Evolutionary conservation across 2,113 vertebrate species (phyloP), one percentile per base, ranked within the genome.

Genomic region (Calidris pugnax): DNA sequence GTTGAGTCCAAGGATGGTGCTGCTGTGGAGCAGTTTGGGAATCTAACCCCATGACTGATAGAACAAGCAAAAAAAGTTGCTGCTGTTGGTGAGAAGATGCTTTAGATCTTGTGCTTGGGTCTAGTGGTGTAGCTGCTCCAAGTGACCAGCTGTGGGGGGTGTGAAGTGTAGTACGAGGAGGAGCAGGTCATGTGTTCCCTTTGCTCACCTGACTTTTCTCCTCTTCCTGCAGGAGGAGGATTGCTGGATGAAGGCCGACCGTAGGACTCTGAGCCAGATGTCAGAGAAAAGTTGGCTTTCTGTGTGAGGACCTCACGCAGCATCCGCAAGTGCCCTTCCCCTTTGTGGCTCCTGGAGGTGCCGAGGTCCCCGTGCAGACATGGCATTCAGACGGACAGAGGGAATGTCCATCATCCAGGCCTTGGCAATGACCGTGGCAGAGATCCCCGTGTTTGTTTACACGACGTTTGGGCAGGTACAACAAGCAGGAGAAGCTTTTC

Each of bases 381-480:
- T 99, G 99, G 99, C 99, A 3, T 82, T 99, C 83, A 98, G 97
- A 93, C 98, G 97, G 89, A 96, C 98, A 1, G 99, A 99, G 43
- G 99, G 99, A 64, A 97, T 99, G 98, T 99, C 99, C 95, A 96
- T 99, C 66, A 99, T 99, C 91, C 99, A 99, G 98, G 99, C 99
- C 69, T 96, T 99, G 97, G 99, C 99, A 64, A 99, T 99, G 99
- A 99, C 99, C 0, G 99, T 99, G 78, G 99, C 99, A 1, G 99
- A 99, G 98, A 99, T 99, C 90, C 99, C 99, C 0, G 99, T 99
- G 92, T 99, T 99, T 84, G 98, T 99, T 22, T 99, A 99, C 87
- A 99, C 99, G 0, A 99, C 99, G 0, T 99, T 99, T 48, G 99
- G 99, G 33, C 99, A 99, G 99, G 99, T 99, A 98, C 97, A 47